A percentile compares a stretch with the other conserved stretches of the same genome.
Evolutionary conservation across 1,140 invertebrate species (phyloP).

Genomic region (Diprion similis): DNA sequence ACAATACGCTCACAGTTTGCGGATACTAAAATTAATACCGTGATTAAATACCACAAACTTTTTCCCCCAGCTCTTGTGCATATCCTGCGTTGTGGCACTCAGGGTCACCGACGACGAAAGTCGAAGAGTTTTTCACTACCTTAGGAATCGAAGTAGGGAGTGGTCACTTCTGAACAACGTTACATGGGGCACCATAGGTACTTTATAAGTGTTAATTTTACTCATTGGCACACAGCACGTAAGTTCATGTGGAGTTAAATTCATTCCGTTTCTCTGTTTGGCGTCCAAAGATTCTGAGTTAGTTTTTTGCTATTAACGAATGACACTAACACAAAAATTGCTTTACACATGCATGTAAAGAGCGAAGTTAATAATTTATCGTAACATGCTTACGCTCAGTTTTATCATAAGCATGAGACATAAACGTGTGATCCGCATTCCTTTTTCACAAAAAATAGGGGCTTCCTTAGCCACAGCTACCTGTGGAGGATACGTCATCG

Average conservation of each 20-base stretch:
- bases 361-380: no score
- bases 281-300: background rate
- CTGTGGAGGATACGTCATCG: constrained; percentile 72
- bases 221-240: background rate
- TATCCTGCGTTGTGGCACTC: constrained; percentile 72
- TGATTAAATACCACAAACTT: constrained; percentile 1
- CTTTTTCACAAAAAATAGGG: constrained; percentile 42
- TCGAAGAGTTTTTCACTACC: constrained; percentile 67
- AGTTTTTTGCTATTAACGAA: background rate
- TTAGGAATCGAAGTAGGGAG: constrained; percentile 75
- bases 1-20: constrained; percentile 12
- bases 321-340: constrained; percentile 11
- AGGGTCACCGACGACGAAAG: constrained; percentile 76
- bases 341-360: no score
- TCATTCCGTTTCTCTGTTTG: background rate
- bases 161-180: constrained; percentile 78
- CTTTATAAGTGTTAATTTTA: background rate
- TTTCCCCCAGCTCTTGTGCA: constrained; percentile 66
- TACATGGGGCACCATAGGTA: constrained; percentile 74
- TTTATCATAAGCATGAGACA: no score
- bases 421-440: constrained; percentile 8
- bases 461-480: constrained; percentile 62
- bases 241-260: background rate
- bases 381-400: no score
- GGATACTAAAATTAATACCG: constrained; percentile 5